These are phyloP conservation scores for Rhagophthalmus giganteus DNA, from an alignment of 2,888 invertebrate species.

Conservation along the genomic window DNA sequence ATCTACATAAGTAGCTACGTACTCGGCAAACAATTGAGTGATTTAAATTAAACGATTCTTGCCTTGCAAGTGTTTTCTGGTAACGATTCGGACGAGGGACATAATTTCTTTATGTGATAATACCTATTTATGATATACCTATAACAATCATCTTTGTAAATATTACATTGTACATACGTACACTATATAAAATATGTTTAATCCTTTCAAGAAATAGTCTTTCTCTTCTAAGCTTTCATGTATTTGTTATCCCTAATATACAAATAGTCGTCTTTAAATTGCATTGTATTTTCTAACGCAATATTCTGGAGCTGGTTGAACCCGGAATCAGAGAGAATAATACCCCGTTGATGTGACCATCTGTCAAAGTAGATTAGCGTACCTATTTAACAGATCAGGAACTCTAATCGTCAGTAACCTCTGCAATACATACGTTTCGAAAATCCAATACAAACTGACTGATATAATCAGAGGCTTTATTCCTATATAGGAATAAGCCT, in stretches of 20 bases:
- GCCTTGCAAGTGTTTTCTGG: too few species aligned
- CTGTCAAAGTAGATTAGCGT: slow-evolving; percentile 39
- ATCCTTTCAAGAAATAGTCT: too few species aligned
- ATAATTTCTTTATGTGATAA: too few species aligned
- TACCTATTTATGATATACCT: too few species aligned
- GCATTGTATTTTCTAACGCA: slow-evolving; percentile 13
- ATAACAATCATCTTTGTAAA: too few species aligned
- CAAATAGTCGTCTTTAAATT: slow-evolving; percentile 25
- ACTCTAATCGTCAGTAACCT: slow-evolving; percentile 32
- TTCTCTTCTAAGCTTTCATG: too few species aligned
- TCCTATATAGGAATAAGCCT: background rate
- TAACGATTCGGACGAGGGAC: too few species aligned
- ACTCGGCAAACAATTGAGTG: too few species aligned
- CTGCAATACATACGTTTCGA: slow-evolving; percentile 25
- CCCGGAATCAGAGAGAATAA: slow-evolving; percentile 27
- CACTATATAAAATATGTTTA: too few species aligned
- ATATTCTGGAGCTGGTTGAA: slow-evolving; percentile 13
- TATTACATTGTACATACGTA: too few species aligned
- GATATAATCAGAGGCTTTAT: slow-evolving; percentile 8
- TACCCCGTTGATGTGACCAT: slow-evolving; percentile 36
- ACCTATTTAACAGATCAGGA: slow-evolving; percentile 36
- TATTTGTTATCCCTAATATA: background rate
- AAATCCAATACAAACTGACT: slow-evolving; percentile 19
- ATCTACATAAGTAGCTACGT: too few species aligned
- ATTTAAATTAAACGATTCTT: too few species aligned